Base-by-base conservation (phyloP, 1,140 invertebrate species). In the Heliconius eleuchia region DNA sequence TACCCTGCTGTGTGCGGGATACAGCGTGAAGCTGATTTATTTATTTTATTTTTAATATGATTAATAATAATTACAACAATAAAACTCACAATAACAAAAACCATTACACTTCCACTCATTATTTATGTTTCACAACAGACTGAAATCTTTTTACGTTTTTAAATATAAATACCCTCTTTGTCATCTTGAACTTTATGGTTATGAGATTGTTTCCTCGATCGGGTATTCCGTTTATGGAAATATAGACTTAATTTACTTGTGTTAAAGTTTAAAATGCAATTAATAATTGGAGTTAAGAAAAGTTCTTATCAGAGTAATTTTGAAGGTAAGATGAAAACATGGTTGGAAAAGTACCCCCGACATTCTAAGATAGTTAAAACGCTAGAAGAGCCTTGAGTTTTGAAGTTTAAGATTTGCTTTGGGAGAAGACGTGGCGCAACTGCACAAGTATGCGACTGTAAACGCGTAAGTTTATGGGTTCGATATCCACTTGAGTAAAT, bases 241-340 rank as follows among this genome's bases (percentile, higher is more conserved):
- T 80, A 66, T 72, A 76, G 81, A 85, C 80, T 83, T 83, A 84
- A 23, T 74, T n/a, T 70, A 77, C 76, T 84, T 37, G 73, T 80
- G 84, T 87, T 86, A 85, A 85, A 87, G 83, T 86, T 84, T 77
- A 79, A 83, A 87, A 85, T 88, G 82, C 85, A 83, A 84, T 85
- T 86, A 77, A 27, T 52, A 42, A 77, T 78, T 42, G 70, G 37
- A 66, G 78, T 74, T 52, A 71, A 46, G 39, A 55, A 75, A 75
- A 87, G 80, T 88, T 87, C 82, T 89, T 89, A 89, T 89, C 87
- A 73, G 72, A 80, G 82, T 77, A 86, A 89, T 87, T 89, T 87
- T 70, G 76, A 46, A 75, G 78, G 79, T 81, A 78, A 86, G 87
- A 81, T 83, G 84, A 85, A 85, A 88, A 88, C 82, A 86, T 83